A percentile compares a stretch with the other conserved stretches of the same genome.
phyloP scores from a whole-genome alignment of 2,888 invertebrate species.

The Laspeyria flexula region DNA sequence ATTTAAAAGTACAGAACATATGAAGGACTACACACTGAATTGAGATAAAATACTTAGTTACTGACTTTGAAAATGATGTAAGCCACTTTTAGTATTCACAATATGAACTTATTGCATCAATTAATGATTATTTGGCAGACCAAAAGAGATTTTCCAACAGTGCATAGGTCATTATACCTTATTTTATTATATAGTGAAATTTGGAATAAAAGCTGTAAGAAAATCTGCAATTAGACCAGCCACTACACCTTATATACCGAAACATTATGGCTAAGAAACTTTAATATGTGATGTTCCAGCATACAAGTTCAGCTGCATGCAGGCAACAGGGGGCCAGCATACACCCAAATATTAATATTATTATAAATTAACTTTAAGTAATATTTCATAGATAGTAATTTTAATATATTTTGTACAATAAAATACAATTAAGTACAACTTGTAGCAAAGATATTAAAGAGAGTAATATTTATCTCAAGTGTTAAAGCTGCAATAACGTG shows the following conservation, averaged over 20 bases:
- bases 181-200: conserved; percentile 81
- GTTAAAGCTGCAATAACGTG: conserved; percentile 85
- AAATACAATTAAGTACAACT: conserved; percentile 90
- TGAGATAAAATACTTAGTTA: conserved; percentile 84
- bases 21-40: conserved; percentile 86
- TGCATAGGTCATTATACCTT: conserved; percentile 83
- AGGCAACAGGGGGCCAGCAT: conserved; percentile 82
- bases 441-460: conserved; percentile 89
- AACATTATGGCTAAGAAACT: conserved; percentile 83
- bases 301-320: conserved; percentile 84
- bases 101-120: conserved; percentile 84
- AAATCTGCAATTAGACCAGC: conserved; percentile 86
- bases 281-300: conserved; percentile 83
- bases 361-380: conserved; percentile 78
- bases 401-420: conserved; percentile 90
- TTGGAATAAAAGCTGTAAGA: conserved; percentile 86
- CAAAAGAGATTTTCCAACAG: conserved; percentile 87
- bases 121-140: conserved; percentile 84
- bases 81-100: conserved; percentile 86
- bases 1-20: conserved; percentile 86
- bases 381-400: conserved; percentile 85
- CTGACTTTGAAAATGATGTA: conserved; percentile 84
- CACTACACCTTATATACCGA: conserved; percentile 84
- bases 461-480: conserved; percentile 85
- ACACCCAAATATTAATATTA: conserved; percentile 81